Evolutionary conservation across 2,113 vertebrate genomes (phyloP), one percentile per base, ranked within the genome.

Genomic region (Apus apus): DNA sequence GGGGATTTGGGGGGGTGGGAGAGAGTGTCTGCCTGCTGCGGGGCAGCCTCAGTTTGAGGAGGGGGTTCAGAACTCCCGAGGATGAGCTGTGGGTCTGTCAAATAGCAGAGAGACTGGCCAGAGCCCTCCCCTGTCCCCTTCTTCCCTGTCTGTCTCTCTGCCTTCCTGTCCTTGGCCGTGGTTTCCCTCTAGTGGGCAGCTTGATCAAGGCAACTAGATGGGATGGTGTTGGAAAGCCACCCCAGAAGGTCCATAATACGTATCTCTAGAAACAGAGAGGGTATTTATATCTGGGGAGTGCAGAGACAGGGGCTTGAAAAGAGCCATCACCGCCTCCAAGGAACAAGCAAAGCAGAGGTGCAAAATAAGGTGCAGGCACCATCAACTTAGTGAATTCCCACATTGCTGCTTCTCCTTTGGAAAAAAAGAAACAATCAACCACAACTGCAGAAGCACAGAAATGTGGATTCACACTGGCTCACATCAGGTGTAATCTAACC

Each of bases 151-250:
- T 16, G 9, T 46, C 13, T n/a, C 20, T 25, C 27, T 72, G 10
- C 46, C 43, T 43, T 22, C 7, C 53, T 71, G 93, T 93, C 68
- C 76, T 94, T 94, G 85, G 75, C 92, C 13, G 34, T 90, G 93
- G 83, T 67, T 91, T 96, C 96, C 96, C 95, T 96, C 95, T 97
- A 97, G 96, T 81, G 96, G 96, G 76, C 78, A 86, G 32, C 57
- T 94, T 61, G 73, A 36, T 90, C 75, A 88, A 90, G 68, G 72
- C 95, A 95, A 50, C 79, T 53, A 5, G 48, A 36, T 51, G 23
- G 54, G 27, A 72, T 60, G 19, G 25, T 29, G 26, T 40, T 54
- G 45, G 34, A 71, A 90, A 72, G 15, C 13, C 32, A 36, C 5
- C 5, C 12, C 5, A 13, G 43, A 46, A 43, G 5, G 13, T 74